These are phyloP conservation scores for Coptodon rendalli DNA, from an alignment of 2,113 vertebrate genomes.

Conservation along the genomic window DNA sequence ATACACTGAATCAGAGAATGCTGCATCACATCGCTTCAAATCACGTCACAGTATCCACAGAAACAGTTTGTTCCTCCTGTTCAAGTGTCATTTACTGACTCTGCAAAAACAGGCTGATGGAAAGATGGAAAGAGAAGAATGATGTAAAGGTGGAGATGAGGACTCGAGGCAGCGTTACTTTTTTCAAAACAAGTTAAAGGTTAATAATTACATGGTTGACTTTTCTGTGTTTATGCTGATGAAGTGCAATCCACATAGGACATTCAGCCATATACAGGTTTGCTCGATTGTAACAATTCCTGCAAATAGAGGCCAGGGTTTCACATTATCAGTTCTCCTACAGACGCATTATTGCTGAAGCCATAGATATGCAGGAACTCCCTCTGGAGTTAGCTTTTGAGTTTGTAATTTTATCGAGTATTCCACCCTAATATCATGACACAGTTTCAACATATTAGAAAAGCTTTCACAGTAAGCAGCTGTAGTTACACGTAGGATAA, in stretches of 20 bases:
- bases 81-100: not conserved
- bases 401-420: not conserved
- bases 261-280: no score
- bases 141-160: not conserved
- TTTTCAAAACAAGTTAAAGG: not conserved
- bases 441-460: not conserved
- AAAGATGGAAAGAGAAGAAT: not conserved
- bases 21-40: not conserved
- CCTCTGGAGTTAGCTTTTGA: not conserved
- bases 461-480: not conserved
- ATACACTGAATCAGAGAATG: not conserved
- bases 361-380: not conserved
- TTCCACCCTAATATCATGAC: not conserved
- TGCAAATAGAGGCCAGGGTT: not conserved
- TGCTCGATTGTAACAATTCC: not conserved
- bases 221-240: not conserved
- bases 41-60: not conserved
- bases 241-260: not conserved
- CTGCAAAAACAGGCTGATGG: not conserved
- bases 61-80: not conserved
- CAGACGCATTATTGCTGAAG: not conserved
- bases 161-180: not conserved
- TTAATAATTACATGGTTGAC: slow-evolving; percentile 17
- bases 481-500: not conserved
- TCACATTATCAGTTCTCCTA: not conserved